Conservation (phyloP, 2,797 vertebrate genomes). For the Podargus strigoides region DNA sequence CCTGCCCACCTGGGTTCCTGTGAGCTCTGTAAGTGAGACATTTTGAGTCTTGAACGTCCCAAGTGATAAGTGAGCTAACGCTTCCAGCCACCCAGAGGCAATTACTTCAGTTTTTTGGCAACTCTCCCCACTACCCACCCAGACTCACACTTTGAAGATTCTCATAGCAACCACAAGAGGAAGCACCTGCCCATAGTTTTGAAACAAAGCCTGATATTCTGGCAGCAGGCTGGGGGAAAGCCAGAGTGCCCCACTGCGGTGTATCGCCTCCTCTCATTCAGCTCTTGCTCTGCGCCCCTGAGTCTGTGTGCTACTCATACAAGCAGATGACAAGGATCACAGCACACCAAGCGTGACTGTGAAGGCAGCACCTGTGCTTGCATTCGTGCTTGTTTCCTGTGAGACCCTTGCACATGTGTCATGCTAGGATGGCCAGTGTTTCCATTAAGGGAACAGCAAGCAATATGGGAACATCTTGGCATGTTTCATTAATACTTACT, state of each 20-base stretch:
- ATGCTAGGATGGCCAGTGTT: accelerated
- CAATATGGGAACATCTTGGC: neutral
- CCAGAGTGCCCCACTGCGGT: neutral
- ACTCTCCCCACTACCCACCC: neutral
- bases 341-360: accelerated
- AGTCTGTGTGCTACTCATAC: neutral
- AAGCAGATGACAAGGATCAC: neutral
- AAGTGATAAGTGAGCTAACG: neutral
- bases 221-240: neutral
- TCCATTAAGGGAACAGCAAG: neutral
- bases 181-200: accelerated
- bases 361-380: neutral
- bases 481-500: conserved; percentile 17
- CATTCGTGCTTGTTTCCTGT: neutral
- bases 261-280: neutral
- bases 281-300: neutral
- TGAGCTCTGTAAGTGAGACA: neutral
- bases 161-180: neutral
- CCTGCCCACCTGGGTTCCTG: neutral
- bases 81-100: neutral
- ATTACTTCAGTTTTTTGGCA: neutral
- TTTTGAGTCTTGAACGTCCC: neutral
- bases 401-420: accelerated
- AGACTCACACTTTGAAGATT: neutral
- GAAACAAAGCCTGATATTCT: neutral